Evolutionary conservation across 2,888 invertebrate species (phyloP).

Genomic region (Clusia tigrina): DNA sequence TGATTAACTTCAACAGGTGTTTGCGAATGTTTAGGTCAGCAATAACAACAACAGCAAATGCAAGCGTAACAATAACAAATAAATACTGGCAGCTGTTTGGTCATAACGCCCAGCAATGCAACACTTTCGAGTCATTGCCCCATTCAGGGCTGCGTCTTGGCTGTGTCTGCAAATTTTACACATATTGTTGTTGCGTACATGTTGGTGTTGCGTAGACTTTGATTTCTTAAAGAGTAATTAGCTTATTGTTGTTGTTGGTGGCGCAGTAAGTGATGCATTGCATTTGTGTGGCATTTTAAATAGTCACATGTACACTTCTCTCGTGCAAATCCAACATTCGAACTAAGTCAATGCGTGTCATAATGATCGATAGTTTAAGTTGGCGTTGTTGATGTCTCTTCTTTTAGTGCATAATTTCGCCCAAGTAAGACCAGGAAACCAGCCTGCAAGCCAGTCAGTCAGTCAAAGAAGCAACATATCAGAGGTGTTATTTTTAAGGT

Average conservation of each 20-base stretch:
- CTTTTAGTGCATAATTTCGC: background rate
- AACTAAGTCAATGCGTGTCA: constrained; percentile 11
- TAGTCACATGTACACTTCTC: constrained; percentile 13
- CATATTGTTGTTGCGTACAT: constrained; percentile 32
- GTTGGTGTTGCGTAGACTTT: constrained; percentile 22
- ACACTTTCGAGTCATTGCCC: constrained; percentile 14
- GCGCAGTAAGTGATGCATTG: constrained; percentile 29
- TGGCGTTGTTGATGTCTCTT: background rate
- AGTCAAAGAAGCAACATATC: too few species aligned
- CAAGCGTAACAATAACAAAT: constrained; percentile 12
- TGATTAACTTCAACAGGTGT: constrained; percentile 37
- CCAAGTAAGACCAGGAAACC: too few species aligned
- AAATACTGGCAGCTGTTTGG: constrained; percentile 26
- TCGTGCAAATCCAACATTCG: background rate
- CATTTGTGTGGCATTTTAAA: constrained; percentile 32
- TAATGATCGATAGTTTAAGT: constrained; percentile 2
- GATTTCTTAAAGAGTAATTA: constrained; percentile 7
- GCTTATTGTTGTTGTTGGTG: constrained; percentile 11
- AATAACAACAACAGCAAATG: constrained; percentile 32
- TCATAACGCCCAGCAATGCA: constrained; percentile 19
- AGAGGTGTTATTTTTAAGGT: background rate
- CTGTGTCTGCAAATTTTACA: background rate
- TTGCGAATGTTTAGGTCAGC: constrained; percentile 49
- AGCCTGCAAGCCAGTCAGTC: too few species aligned
- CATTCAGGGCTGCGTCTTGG: background rate